Conservation (phyloP, 2,113 vertebrate species). For the Thamnophis sirtalis region DNA sequence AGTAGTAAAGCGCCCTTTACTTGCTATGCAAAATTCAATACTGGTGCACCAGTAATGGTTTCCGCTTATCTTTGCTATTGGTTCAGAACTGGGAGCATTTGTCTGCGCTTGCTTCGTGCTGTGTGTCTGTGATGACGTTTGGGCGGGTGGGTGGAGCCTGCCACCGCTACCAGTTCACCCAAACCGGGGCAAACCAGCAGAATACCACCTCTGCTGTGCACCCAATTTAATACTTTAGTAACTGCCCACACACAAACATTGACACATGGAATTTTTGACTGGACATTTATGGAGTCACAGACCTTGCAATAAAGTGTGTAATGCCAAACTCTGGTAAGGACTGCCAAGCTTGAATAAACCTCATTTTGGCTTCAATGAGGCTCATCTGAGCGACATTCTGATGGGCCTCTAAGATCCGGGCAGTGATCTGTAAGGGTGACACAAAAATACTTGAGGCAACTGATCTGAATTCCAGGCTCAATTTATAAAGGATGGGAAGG, state of each 20-base stretch:
- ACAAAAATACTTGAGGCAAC: slow-evolving; percentile 34
- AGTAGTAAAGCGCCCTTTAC: background rate
- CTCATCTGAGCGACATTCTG: slow-evolving; percentile 99
- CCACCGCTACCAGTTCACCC: too few relatives aligned
- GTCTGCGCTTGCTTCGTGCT: too few relatives aligned
- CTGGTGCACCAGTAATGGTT: too few relatives aligned
- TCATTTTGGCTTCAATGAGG: slow-evolving; percentile 97
- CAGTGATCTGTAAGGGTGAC: slow-evolving; percentile 80
- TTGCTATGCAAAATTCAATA: too few relatives aligned
- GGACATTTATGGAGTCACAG: slow-evolving; percentile 24
- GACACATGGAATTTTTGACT: accelerated
- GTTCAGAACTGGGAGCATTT: too few relatives aligned
- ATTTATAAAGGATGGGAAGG: background rate
- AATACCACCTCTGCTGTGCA: too few relatives aligned
- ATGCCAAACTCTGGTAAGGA: slow-evolving; percentile 96
- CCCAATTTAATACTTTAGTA: background rate
- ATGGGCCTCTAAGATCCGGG: slow-evolving; percentile 94
- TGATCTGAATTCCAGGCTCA: background rate
- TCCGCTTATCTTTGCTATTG: too few relatives aligned
- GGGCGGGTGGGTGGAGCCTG: too few relatives aligned
- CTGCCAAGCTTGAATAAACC: slow-evolving; percentile 98
- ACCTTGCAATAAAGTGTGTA: slow-evolving; percentile 97
- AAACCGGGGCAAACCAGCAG: too few relatives aligned
- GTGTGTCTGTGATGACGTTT: too few relatives aligned
- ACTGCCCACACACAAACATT: background rate